Evolutionary conservation across 1,140 invertebrate species (phyloP), one percentile per base, ranked within the genome.

Genomic region (Euschistus heros): DNA sequence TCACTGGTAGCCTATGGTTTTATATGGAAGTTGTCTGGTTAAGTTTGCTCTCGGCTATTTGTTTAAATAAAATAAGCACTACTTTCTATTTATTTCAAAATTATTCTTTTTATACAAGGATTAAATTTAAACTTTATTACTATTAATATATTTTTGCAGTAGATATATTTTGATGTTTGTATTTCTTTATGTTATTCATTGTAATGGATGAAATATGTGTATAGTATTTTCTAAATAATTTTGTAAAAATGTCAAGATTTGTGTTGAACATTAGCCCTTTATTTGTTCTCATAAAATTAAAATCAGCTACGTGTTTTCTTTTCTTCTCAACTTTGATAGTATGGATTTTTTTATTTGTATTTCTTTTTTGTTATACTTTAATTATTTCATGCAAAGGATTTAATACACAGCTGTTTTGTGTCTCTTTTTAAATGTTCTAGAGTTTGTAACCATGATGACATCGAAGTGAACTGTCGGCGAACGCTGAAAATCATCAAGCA

Each of bases 401-500:
- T 37, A 37, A 37, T 37, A 37, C 10, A 37, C 33, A 37, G 33
- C 33, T 37, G 33, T 37, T 37, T 37, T 37, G 33, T 37, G 7
- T 37, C 33, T 13, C 33, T 37, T 37, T 37, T 37, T 37, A 37
- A 57, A 57, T 79, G 74, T 86, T 91, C 61, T 86, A 94, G 92
- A 95, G 86, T 95, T 95, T 82, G 92, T 95, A 81, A 95, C 92
- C 82, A 95, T 95, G 92, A 95, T 95, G 92, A 95, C 92, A 85
- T 94, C 92, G 85, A 95, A 95, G 89, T 95, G 91, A 85, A 80
- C 73, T 72, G 74, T 75, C 75, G 72, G 72, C 72, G 74, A 73
- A 74, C 74, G 72, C 73, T 74, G 73, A 72, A 73, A 74, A 72
- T 50, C 47, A 37, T 37, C 18, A 57, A 57, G 54, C 24, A 26